Evolutionary conservation across 2,113 vertebrate genomes (phyloP).

Genomic region (Archilochus colubris): DNA sequence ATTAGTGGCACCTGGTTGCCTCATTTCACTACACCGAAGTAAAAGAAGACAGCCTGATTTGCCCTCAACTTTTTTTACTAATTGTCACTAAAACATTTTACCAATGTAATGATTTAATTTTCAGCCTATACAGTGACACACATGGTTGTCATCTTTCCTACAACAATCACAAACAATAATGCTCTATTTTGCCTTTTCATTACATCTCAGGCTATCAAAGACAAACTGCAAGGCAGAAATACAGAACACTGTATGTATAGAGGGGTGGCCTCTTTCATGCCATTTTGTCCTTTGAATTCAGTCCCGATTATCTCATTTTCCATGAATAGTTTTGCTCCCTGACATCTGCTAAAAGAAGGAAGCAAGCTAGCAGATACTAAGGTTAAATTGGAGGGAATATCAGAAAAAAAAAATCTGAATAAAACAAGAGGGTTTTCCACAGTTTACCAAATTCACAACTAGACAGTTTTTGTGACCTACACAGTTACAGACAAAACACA

Average conservation of each 20-base stretch:
- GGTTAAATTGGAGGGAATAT: neutral
- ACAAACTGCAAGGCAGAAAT: neutral
- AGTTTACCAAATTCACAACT: neutral
- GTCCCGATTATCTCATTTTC: neutral
- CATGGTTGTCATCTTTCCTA: neutral
- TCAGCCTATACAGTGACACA: neutral
- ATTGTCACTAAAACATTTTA: neutral
- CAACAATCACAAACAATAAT: neutral
- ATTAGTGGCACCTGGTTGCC: too few species aligned
- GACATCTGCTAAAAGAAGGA: neutral
- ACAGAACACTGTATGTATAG: fast-evolving
- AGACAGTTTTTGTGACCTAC: neutral
- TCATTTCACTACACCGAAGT: neutral
- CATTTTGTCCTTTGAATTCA: neutral
- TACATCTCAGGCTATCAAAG: neutral
- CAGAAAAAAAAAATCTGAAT: neutral
- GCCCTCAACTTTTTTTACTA: neutral
- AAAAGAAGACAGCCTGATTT: neutral
- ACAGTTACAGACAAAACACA: neutral
- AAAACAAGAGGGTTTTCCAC: neutral
- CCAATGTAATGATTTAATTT: neutral
- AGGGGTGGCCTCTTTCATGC: neutral
- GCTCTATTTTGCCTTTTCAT: neutral
- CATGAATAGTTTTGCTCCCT: neutral
- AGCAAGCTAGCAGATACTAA: neutral